phyloP scores from a whole-genome alignment of 2,797 vertebrate species.

The Synaphobranchus kaupii region DNA sequence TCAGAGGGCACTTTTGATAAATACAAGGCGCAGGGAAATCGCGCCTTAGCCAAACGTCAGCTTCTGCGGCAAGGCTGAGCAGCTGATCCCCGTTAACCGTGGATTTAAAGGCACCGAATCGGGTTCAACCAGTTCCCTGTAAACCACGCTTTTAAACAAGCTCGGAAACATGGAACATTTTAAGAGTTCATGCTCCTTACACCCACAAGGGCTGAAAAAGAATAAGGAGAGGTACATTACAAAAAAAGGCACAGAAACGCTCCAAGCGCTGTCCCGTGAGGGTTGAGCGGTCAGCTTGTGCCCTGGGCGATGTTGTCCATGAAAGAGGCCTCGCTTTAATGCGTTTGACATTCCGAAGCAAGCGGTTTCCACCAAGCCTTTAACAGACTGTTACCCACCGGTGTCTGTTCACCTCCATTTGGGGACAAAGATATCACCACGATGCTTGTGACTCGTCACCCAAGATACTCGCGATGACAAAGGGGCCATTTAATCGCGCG shows the following conservation, averaged over 20 bases:
- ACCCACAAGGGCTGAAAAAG: not conserved
- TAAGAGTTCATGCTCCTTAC: not conserved
- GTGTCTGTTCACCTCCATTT: conserved; percentile 6
- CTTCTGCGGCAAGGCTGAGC: not conserved
- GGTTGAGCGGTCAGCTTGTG: not conserved
- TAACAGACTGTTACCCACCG: not conserved
- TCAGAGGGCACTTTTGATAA: conserved; percentile 9
- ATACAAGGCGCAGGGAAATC: conserved; percentile 23
- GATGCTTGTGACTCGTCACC: not conserved
- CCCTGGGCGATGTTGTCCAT: too few species aligned
- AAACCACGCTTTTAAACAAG: not conserved
- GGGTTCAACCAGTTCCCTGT: not conserved
- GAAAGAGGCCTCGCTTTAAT: not conserved
- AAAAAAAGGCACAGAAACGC: conserved; percentile 22
- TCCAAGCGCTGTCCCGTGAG: not conserved
- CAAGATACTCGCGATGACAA: not conserved
- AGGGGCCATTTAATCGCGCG: not conserved
- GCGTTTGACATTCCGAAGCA: not conserved
- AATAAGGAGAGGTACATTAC: not conserved
- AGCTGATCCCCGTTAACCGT: not conserved
- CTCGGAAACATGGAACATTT: not conserved
- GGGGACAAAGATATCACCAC: not conserved
- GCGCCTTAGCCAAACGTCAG: not conserved
- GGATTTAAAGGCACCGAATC: not conserved
- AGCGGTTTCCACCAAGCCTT: not conserved